Evolutionary conservation across 2,113 vertebrate species (phyloP).

Genomic region (Pardalotus punctatus): DNA sequence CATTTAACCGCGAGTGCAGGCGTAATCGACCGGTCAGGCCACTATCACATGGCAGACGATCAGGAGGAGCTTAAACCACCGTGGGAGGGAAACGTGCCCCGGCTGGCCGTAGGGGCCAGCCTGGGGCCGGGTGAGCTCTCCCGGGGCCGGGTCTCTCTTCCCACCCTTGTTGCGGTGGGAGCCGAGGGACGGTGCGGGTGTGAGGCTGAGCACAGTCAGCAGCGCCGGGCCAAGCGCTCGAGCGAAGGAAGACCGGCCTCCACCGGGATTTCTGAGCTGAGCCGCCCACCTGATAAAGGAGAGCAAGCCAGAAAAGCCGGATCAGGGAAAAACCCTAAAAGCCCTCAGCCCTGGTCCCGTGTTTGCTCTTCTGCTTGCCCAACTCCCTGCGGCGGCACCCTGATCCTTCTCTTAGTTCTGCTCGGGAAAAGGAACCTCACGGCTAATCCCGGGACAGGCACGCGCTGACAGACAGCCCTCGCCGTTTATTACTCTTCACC

Average conservation of each 20-base stretch:
- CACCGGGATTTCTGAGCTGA: not conserved
- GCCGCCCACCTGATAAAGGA: too few relatives aligned
- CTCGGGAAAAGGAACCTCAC: not conserved
- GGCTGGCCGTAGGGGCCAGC: rapidly evolving
- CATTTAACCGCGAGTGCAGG: rapidly evolving
- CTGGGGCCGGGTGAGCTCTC: rapidly evolving
- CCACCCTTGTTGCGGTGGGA: too few relatives aligned
- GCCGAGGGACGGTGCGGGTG: rapidly evolving
- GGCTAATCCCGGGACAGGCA: not conserved
- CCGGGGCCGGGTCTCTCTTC: too few relatives aligned
- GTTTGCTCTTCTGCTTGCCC: not conserved
- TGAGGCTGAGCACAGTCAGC: rapidly evolving
- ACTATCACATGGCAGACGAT: not conserved
- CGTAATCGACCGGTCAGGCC: not conserved
- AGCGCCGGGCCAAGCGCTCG: too few relatives aligned
- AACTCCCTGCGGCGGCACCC: rapidly evolving
- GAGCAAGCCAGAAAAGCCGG: not conserved
- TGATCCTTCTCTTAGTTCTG: not conserved
- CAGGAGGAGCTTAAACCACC: too few relatives aligned
- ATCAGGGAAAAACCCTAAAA: not conserved
- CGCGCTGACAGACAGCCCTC: rapidly evolving
- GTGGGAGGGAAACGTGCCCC: not conserved
- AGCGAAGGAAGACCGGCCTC: rapidly evolving
- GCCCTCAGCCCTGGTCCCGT: rapidly evolving
- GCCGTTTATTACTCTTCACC: not conserved